These are phyloP conservation scores for Tychaedon coryphoeus DNA, from an alignment of 2,113 vertebrate species.

Conservation along the genomic window DNA sequence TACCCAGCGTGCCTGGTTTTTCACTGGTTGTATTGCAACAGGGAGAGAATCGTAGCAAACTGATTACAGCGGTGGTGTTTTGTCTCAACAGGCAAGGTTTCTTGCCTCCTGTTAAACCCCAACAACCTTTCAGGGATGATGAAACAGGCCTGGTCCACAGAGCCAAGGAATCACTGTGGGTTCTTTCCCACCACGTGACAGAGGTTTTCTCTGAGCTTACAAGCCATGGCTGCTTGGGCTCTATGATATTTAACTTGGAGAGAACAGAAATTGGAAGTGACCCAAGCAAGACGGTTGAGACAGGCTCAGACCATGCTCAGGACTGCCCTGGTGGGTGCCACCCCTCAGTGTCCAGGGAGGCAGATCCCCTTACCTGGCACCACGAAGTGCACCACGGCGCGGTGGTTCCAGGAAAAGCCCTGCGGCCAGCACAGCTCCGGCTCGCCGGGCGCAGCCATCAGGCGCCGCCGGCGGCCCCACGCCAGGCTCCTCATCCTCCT, in stretches of 20 bases:
- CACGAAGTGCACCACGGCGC: constrained; percentile 84
- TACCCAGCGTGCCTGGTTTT: constrained; percentile 97
- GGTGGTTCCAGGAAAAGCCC: constrained; percentile 86
- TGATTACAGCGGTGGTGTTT: neutral
- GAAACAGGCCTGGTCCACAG: neutral
- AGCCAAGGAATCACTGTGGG: neutral
- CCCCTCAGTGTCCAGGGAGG: rapidly evolving
- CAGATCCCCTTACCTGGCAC: constrained; percentile 82
- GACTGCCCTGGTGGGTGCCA: rapidly evolving
- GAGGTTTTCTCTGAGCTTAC: neutral
- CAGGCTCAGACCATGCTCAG: neutral
- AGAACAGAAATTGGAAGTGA: neutral
- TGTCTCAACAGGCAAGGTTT: neutral
- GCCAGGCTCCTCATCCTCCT: constrained; percentile 68
- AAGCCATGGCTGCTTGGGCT: neutral
- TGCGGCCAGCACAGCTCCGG: constrained; percentile 84
- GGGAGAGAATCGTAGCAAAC: neutral
- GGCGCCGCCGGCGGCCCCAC: neutral
- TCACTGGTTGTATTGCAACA: constrained; percentile 76
- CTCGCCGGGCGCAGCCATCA: neutral
- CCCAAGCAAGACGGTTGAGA: neutral
- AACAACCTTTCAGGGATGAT: neutral
- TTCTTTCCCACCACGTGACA: neutral
- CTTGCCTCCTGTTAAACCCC: neutral
- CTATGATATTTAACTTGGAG: neutral